Evolutionary conservation across 2,113 vertebrate genomes (phyloP).

Genomic region (Paraplagusia blochii): DNA sequence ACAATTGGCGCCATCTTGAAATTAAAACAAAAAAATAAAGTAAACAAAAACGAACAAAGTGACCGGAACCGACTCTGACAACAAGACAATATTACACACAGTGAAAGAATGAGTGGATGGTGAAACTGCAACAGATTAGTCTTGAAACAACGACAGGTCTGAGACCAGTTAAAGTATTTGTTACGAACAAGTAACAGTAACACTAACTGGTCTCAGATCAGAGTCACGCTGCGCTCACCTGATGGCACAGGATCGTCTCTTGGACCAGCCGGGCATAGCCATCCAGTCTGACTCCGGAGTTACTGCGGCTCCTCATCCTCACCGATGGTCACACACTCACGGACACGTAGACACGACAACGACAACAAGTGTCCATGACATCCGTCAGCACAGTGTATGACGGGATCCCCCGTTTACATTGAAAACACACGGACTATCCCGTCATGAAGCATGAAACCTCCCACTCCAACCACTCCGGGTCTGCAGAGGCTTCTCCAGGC

Average conservation of each 20-base stretch:
- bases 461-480: not conserved
- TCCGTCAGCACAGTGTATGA: not conserved
- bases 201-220: no score
- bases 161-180: no score
- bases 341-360: not conserved
- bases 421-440: not conserved
- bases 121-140: no score
- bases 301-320: slow-evolving; percentile 95
- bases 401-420: not conserved
- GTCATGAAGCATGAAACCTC: not conserved
- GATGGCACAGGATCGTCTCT: slow-evolving; percentile 90
- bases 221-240: slow-evolving; percentile 72
- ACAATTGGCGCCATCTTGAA: no score
- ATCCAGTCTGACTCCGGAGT: slow-evolving; percentile 92
- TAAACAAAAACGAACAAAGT: no score
- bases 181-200: no score
- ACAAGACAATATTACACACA: no score
- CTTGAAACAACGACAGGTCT: no score
- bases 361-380: not conserved
- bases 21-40: no score
- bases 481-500: slow-evolving; percentile 20
- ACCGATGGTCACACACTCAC: slow-evolving; percentile 28
- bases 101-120: no score
- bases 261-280: slow-evolving; percentile 90
- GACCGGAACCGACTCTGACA: no score